Conservation (phyloP, 2,888 invertebrate species). For the Ennomos erosarius region DNA sequence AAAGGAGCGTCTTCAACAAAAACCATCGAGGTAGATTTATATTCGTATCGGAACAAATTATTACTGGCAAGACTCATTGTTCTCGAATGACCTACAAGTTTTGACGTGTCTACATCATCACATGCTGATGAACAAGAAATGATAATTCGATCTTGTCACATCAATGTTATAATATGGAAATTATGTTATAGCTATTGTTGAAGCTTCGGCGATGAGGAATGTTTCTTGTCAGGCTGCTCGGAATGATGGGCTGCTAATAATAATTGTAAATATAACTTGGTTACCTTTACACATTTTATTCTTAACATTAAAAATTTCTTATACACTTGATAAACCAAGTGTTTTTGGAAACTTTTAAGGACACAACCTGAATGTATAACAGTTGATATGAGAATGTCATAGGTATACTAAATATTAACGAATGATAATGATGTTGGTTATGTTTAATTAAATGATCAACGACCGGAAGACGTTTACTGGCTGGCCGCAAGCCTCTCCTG, state of each 20-base stretch:
- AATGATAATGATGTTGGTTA: too few relatives aligned
- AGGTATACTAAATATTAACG: too few relatives aligned
- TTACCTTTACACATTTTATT: not conserved
- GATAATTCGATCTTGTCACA: conserved; percentile 74
- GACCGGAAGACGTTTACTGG: too few relatives aligned
- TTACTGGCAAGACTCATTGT: conserved; percentile 64
- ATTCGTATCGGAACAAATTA: conserved; percentile 59
- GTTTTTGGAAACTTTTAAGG: not conserved
- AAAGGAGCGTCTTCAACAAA: conserved; percentile 28
- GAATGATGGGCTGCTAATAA: conserved; percentile 17
- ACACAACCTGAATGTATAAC: not conserved
- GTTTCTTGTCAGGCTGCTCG: conserved; percentile 40
- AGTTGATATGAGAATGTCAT: too few relatives aligned
- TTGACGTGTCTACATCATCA: conserved; percentile 63
- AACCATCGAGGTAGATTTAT: conserved; percentile 19
- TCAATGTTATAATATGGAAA: conserved; percentile 62
- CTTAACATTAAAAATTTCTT: too few relatives aligned
- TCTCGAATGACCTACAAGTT: conserved; percentile 69
- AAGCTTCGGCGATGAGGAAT: conserved; percentile 38
- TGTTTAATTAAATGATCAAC: too few relatives aligned
- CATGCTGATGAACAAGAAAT: conserved; percentile 66
- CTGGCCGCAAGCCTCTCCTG: too few relatives aligned
- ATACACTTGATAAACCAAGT: too few relatives aligned
- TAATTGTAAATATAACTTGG: conserved; percentile 20
- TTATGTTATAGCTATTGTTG: conserved; percentile 52